These are phyloP conservation scores for Lampris megalopsis DNA, from an alignment of 2,113 vertebrate genomes.

Conservation along the genomic window DNA sequence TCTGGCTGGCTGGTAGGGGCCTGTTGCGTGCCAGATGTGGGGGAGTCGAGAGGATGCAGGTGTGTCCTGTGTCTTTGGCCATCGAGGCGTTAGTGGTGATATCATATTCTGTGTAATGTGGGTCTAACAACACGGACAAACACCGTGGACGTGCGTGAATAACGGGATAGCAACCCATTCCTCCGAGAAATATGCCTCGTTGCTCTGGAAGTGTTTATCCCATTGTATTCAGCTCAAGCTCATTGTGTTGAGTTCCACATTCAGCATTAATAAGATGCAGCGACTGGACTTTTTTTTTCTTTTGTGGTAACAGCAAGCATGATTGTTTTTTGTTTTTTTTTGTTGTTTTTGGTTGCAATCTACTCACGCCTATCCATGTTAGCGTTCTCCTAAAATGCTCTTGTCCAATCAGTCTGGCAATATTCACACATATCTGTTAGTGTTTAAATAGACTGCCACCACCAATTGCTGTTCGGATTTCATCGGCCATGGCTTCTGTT, in stretches of 20 bases:
- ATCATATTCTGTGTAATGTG: accelerated
- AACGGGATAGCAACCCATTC: background rate
- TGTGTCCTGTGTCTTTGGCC: slow-evolving; percentile 46
- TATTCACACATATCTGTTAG: background rate
- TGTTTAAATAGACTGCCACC: slow-evolving; percentile 74
- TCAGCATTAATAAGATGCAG: slow-evolving; percentile 38
- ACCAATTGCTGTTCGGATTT: slow-evolving; percentile 81
- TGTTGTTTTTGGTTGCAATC: no score
- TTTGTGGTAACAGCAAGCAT: slow-evolving; percentile 58
- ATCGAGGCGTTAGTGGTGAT: slow-evolving; percentile 58
- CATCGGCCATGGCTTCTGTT: slow-evolving; percentile 78
- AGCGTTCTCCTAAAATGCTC: slow-evolving; percentile 49
- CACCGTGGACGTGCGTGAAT: slow-evolving; percentile 63
- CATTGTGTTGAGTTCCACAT: slow-evolving; percentile 64
- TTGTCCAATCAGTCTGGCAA: accelerated
- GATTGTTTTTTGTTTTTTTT: slow-evolving; percentile 70
- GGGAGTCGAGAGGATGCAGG: slow-evolving; percentile 61
- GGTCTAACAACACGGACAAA: background rate
- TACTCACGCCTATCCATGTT: slow-evolving; percentile 69
- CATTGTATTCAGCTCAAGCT: slow-evolving; percentile 64
- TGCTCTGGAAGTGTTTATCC: slow-evolving; percentile 50
- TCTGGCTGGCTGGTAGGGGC: slow-evolving; percentile 67
- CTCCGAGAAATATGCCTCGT: accelerated
- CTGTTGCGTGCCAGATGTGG: slow-evolving; percentile 55
- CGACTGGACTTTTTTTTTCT: no score